Percentiles rank a stretch among this genome's conserved stretches.
These are phyloP conservation scores for Acrocyrtus sp. DNA, from an alignment of 2,888 invertebrate genomes.

Conservation along the genomic window DNA sequence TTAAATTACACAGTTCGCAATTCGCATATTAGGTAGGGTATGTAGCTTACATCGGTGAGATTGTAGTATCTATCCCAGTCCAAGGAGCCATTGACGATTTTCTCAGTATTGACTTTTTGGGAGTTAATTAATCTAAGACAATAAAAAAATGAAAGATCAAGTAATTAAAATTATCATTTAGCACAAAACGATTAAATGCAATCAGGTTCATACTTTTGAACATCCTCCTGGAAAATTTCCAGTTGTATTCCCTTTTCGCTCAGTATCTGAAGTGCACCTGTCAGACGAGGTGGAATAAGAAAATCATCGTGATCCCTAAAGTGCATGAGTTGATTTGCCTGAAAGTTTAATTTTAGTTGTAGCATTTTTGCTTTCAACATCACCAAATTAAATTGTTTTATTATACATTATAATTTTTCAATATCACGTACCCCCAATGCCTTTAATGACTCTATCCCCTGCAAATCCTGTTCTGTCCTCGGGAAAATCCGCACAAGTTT, in stretches of 20 bases:
- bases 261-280: not conserved
- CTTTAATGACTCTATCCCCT: not conserved
- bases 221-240: conserved; percentile 28
- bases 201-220: conserved; percentile 34
- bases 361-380: too few species aligned
- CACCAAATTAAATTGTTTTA: too few species aligned
- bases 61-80: conserved; percentile 49
- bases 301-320: not conserved
- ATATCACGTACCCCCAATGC: conserved; percentile 10
- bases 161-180: not conserved
- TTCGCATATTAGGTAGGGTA: not conserved
- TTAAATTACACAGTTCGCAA: not conserved
- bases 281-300: conserved; percentile 2
- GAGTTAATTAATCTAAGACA: conserved; percentile 26
- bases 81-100: conserved; percentile 27
- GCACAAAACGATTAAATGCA: not conserved
- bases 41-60: conserved; percentile 31
- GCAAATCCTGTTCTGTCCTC: conserved; percentile 1
- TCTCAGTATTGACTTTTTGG: conserved; percentile 9
- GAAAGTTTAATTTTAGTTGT: too few species aligned
- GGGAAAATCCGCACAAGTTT: conserved; percentile 11
- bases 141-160: too few species aligned
- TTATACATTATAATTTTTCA: not conserved
- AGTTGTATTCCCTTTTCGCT: conserved; percentile 6
- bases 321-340: not conserved